phyloP scores from a whole-genome alignment of 2,797 vertebrate genomes.

The Rhabdomys pumilio region DNA sequence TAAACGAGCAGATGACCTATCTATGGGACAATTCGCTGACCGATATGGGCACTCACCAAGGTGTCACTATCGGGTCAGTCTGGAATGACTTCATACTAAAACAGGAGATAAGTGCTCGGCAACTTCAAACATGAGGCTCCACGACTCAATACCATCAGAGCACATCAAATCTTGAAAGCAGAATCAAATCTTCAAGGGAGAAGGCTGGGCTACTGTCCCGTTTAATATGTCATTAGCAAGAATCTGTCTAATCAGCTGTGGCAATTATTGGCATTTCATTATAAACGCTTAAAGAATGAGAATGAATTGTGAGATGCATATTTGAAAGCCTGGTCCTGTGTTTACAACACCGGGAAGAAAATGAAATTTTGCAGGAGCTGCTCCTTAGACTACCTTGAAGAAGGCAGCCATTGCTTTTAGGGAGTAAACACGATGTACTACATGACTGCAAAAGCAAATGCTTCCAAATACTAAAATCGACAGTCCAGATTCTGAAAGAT shows the following conservation, averaged over 20 bases:
- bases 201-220: conserved; percentile 66
- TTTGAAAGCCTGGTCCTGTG: conserved; percentile 83
- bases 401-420: conserved; percentile 72
- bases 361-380: conserved; percentile 80
- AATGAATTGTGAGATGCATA: conserved; percentile 81
- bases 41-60: background rate
- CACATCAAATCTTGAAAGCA: background rate
- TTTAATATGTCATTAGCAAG: conserved; percentile 79
- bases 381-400: conserved; percentile 80
- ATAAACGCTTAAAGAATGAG: conserved; percentile 76
- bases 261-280: conserved; percentile 82
- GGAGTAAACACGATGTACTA: background rate
- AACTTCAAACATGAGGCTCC: background rate
- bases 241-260: conserved; percentile 77
- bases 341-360: conserved; percentile 70
- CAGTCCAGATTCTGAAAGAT: conserved; percentile 71
- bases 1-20: background rate
- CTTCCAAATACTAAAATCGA: conserved; percentile 80
- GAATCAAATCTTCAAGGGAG: background rate
- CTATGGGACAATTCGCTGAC: background rate
- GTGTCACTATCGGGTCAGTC: background rate
- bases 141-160: background rate
- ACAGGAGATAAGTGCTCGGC: background rate
- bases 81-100: background rate
- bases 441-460: conserved; percentile 80